Percentiles rank a stretch among this genome's conserved stretches.
Evolutionary conservation across 2,797 vertebrate species (phyloP).

Genomic region (Hirundo rustica): DNA sequence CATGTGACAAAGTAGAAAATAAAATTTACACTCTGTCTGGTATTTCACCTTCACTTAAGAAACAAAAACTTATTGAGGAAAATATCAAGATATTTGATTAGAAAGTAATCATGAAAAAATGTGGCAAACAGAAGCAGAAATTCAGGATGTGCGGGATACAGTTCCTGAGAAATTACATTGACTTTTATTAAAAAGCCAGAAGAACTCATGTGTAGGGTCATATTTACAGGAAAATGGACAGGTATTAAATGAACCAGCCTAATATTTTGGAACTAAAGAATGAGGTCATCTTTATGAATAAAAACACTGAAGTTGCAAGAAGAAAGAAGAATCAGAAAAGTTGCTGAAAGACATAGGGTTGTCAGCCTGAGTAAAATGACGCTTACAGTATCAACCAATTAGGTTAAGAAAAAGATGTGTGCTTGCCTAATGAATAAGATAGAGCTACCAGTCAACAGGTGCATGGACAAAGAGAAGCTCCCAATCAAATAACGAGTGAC

Average conservation of each 20-base stretch:
- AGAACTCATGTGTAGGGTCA: background rate
- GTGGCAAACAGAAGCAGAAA: background rate
- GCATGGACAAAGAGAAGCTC: background rate
- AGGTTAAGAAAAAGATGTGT: background rate
- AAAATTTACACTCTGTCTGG: background rate
- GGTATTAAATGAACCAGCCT: background rate
- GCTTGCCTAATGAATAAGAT: background rate
- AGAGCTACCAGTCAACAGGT: background rate
- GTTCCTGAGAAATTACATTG: background rate
- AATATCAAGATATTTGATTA: background rate
- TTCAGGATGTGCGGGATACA: background rate
- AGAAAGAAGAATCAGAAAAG: background rate
- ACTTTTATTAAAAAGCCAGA: background rate
- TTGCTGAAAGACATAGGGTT: background rate
- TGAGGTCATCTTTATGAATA: background rate
- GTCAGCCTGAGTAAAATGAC: background rate
- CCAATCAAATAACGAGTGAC: background rate
- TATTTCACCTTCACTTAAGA: background rate
- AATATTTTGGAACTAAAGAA: background rate
- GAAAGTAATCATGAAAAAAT: background rate
- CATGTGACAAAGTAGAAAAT: background rate
- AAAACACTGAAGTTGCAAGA: background rate
- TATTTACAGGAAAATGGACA: background rate
- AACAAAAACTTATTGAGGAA: background rate
- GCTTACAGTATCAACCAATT: background rate